Base-by-base conservation (phyloP, 2,888 invertebrate species). In the Helobdella robusta region DNA sequence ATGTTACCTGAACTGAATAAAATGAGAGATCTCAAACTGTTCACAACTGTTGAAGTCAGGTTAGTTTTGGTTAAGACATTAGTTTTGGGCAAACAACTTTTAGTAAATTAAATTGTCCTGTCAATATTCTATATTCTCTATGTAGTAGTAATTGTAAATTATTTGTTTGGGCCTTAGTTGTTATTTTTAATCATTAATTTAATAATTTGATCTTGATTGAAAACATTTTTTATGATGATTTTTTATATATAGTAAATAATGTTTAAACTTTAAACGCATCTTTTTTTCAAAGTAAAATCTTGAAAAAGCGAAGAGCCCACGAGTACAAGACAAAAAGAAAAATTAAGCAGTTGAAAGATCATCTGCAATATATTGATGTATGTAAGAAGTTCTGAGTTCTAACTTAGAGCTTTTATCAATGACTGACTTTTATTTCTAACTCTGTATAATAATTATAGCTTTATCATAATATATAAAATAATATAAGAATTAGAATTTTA, bases 291-390 rank as follows among this genome's bases (percentile, higher is more conserved):
- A 87, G 87, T 71, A 82, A 83, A 70, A 86, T 88, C 71, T 81
- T 85, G 54, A 86, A 86, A 72, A 86, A 85, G 74, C 81, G 87
- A 28, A 85, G 85, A 75, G 85, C 85, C 64, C 85, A 84, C 76
- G 88, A 89, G 76, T 86, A 87, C 74, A 86, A 85, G 77, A 83
- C 89, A 61, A 85, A 86, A 73, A 83, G 86, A 23, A 81, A 83
- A 71, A 81, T 84, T 0, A 87, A 87, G 79, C 81, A 82, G 52
- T 85, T 87, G 74, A 85, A 87, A 73, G 87, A 87, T 61, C 76
- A 68, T 62, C 64, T 77, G 4, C 71, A 73, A 34, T 79, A 78
- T 66, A 75, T 78, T 46, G 73, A 79, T 75, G 78, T 88, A 71
- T 18, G 35, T 35, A 25, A 32, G 32, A 25, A 25, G 32, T 56